A percentile compares a stretch with the other conserved stretches of the same genome.
Evolutionary conservation across 2,113 vertebrate genomes (phyloP).

Genomic region (Elephas maximus): DNA sequence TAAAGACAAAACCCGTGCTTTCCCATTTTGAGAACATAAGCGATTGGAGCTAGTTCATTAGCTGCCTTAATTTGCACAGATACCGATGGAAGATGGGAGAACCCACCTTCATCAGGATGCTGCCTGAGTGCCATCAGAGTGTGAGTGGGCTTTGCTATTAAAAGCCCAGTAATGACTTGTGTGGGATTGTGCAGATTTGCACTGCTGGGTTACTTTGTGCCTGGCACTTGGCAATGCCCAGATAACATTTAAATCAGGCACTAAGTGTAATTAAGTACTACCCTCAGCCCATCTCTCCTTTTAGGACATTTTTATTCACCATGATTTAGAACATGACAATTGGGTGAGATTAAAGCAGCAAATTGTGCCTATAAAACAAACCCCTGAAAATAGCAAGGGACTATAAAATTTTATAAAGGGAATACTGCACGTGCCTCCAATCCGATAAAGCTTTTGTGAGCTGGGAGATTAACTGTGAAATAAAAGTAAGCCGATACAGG

Average conservation of each 20-base stretch:
- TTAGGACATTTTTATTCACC: slow-evolving; percentile 89
- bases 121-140: slow-evolving; percentile 67
- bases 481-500: slow-evolving; percentile 88
- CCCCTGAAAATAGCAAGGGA: slow-evolving; percentile 88
- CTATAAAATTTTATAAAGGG: slow-evolving; percentile 90
- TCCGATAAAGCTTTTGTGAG: slow-evolving; percentile 90
- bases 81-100: slow-evolving; percentile 56
- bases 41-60: slow-evolving; percentile 38
- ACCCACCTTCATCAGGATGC: slow-evolving; percentile 72
- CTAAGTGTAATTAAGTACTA: slow-evolving; percentile 91
- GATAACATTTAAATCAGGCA: slow-evolving; percentile 89
- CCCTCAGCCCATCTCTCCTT: slow-evolving; percentile 87
- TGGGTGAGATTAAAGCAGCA: slow-evolving; percentile 90
- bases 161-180: slow-evolving; percentile 85
- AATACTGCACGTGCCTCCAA: slow-evolving; percentile 88
- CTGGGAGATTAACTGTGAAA: slow-evolving; percentile 89
- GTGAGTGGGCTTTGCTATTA: slow-evolving; percentile 75
- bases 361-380: slow-evolving; percentile 91
- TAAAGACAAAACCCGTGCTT: not conserved
- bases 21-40: slow-evolving; percentile 4
- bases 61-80: slow-evolving; percentile 68
- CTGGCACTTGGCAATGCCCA: slow-evolving; percentile 84
- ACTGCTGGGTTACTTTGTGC: slow-evolving; percentile 79
- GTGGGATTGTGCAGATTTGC: slow-evolving; percentile 88
- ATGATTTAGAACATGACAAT: slow-evolving; percentile 91